phyloP scores from a whole-genome alignment of 2,113 vertebrate genomes.

The Elephantulus edwardii region DNA sequence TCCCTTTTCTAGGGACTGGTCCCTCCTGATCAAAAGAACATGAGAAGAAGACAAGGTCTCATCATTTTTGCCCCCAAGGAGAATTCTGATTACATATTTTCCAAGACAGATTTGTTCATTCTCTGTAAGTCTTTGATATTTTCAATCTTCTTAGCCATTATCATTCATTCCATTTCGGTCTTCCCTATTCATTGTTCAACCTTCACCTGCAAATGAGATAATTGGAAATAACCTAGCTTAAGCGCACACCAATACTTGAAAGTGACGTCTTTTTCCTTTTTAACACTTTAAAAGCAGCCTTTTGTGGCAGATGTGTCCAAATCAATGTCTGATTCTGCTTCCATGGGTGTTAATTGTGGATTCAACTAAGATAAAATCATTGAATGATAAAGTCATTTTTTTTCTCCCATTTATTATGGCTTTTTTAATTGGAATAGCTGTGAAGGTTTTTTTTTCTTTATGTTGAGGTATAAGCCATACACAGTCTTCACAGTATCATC shows the following conservation, averaged over 20 bases:
- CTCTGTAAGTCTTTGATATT: background rate
- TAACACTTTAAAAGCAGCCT: too few relatives aligned
- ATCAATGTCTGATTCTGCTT: background rate
- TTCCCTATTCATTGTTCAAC: background rate
- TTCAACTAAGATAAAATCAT: too few relatives aligned
- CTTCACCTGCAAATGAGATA: background rate
- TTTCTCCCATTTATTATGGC: too few relatives aligned
- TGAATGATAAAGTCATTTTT: too few relatives aligned
- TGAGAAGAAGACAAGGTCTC: too few relatives aligned
- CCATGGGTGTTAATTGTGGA: too few relatives aligned
- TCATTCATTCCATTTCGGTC: background rate
- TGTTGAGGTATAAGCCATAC: background rate
- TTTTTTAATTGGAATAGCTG: too few relatives aligned
- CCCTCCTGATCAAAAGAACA: too few relatives aligned
- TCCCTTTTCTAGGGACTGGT: background rate
- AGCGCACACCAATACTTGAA: background rate
- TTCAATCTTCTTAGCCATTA: background rate
- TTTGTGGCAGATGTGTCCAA: background rate
- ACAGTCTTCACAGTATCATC: background rate
- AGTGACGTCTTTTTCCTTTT: background rate
- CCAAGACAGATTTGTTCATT: background rate
- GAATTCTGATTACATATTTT: background rate
- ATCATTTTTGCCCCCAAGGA: background rate
- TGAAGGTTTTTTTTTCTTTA: background rate
- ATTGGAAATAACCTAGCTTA: background rate